A percentile compares a stretch with the other conserved stretches of the same genome.
Evolutionary conservation across 2,888 invertebrate species (phyloP).

Genomic region (Cordylochernes scorpioides): DNA sequence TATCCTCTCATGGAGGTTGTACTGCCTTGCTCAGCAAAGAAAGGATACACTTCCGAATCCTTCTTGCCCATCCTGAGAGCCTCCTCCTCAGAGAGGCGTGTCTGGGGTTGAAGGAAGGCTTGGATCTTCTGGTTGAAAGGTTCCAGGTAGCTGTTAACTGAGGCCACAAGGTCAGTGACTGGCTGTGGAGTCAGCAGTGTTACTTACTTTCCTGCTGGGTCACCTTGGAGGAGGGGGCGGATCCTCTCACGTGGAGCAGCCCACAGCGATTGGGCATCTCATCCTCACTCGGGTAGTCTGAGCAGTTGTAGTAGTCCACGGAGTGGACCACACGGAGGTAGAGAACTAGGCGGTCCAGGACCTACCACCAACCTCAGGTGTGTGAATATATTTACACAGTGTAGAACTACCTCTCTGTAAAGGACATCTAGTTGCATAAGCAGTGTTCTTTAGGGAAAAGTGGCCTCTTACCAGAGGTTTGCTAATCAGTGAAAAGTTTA

Average conservation of each 20-base stretch:
- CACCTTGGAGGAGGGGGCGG: constrained; percentile 47
- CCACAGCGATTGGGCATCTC: constrained; percentile 99
- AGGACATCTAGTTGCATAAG: no score
- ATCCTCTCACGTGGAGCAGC: constrained; percentile 84
- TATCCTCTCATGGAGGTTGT: no score
- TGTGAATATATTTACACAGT: no score
- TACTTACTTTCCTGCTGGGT: constrained; percentile 23
- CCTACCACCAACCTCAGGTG: constrained; percentile 20
- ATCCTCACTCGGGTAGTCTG: constrained; percentile 95
- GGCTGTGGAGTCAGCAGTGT: no score
- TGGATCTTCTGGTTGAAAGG: constrained; percentile 73
- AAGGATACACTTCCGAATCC: constrained; percentile 32
- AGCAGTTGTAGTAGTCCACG: constrained; percentile 94
- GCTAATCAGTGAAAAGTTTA: no score
- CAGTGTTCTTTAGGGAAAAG: no score
- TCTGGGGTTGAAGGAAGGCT: constrained; percentile 52
- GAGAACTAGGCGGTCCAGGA: constrained; percentile 48
- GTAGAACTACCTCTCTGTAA: no score
- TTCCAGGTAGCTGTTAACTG: constrained; percentile 25
- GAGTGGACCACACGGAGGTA: constrained; percentile 92
- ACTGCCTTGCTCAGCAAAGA: no score
- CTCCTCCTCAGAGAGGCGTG: constrained; percentile 42
- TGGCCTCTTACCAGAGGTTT: no score
- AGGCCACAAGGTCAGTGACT: constrained; percentile 12
- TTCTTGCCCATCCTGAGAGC: constrained; percentile 57